Conservation (phyloP, 2,888 invertebrate species). For the Pterobdella sp. region DNA sequence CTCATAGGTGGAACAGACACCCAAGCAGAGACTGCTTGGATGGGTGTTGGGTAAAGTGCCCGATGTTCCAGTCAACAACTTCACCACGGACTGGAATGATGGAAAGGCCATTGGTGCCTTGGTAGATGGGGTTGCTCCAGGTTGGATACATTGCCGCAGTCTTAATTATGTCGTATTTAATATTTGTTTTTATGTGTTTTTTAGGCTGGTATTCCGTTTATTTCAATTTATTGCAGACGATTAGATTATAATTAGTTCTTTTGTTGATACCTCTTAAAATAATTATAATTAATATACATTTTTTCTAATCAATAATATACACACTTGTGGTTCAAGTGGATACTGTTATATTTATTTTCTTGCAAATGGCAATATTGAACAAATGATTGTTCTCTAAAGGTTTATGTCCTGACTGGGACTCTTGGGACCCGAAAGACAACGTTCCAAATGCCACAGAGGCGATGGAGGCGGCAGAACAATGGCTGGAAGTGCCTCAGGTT, state of each 20-base stretch:
- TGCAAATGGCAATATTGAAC: no score
- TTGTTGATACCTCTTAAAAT: no score
- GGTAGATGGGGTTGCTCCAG: conserved; percentile 79
- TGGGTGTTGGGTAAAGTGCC: conserved; percentile 70
- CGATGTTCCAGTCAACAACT: conserved; percentile 74
- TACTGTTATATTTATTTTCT: no score
- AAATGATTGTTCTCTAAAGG: no score
- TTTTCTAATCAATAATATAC: no score
- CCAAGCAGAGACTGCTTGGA: conserved; percentile 62
- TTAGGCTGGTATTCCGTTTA: not conserved
- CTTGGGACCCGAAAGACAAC: conserved; percentile 74
- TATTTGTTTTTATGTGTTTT: not conserved
- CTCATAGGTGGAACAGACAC: conserved; percentile 53
- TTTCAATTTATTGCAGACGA: not conserved
- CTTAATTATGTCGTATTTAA: not conserved
- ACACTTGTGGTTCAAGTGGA: no score
- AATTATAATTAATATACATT: no score
- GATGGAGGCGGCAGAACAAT: conserved; percentile 80
- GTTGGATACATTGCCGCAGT: conserved; percentile 44
- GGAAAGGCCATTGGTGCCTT: conserved; percentile 80
- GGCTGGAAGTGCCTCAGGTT: conserved; percentile 77
- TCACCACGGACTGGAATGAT: conserved; percentile 82
- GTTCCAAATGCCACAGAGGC: conserved; percentile 81
- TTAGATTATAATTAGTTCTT: not conserved
- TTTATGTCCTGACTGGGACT: conserved; percentile 78